Base-by-base conservation (phyloP, 1,140 invertebrate species). In the Nasonia giraulti region DNA sequence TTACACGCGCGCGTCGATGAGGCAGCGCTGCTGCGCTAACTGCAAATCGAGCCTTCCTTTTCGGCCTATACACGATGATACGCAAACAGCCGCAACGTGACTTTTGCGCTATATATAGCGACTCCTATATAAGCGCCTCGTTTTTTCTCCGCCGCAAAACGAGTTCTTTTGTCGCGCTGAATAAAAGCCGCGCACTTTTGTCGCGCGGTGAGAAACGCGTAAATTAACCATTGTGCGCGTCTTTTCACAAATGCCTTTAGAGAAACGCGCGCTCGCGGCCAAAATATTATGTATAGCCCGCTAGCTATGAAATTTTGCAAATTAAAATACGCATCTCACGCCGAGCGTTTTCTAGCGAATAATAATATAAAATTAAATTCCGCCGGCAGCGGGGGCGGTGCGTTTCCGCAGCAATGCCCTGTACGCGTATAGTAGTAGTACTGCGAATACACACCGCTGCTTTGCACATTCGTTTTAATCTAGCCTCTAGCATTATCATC, bases 31-130 rank as follows among this genome's bases (percentile, higher is more conserved):
- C 27, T 27, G 40, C n/a, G 27, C 10, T 27, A 47, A 77, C 40
- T 77, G n/a, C 75, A 77, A 50, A 77, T 77, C 40, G 44, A 55
- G 75, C 75, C 7, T 77, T 77, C 27, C n/a, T 77, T 77, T 77
- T 20, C 47, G 47, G 55, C 55, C 3, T 2, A 27, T 27, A 27
- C 27, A 27, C 27, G 27, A 27, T 27, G 1, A 27, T 27, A 27
- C 27, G 27, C 44, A 17, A 74, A 74, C 20, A 71, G 20, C 20
- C 55, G 20, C 17, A 50, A 62, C 55, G 55, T 20, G 55, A 62
- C 14, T 62, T 20, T 20, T 20, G 14, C 4, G 20, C 55, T 62
- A 27, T 27, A 27, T 27, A 27, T 27, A 27, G 27, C 1, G 27
- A 27, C 1, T 27, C 1, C 27, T 27, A 27, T 27, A 27, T 27